Base-by-base conservation (phyloP, 2,797 vertebrate species). In the Petrocephalus sullivani region DNA sequence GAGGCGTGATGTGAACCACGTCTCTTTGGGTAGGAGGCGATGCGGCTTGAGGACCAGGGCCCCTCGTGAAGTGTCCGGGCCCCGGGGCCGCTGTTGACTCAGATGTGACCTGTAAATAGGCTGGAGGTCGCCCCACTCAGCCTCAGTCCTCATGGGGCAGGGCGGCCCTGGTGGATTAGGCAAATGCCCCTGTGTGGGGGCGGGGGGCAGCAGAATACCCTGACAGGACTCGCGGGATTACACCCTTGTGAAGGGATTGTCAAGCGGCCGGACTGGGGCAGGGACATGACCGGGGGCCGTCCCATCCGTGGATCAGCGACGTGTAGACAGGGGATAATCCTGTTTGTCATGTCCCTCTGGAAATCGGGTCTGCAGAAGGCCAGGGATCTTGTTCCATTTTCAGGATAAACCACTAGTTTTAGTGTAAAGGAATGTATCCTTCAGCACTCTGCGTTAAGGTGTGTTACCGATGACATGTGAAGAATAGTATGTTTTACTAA, bases 191-290 rank as follows among this genome's bases (percentile, higher is more conserved):
- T 92, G 89, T 90, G 92, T 91, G 91, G 91, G 90, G 93, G 90
- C 85, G 92, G 91, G 92, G 90, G 93, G 91, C 93, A 92, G 90
- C 90, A 92, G 94, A 95, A 94, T 91, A 93, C 92, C 91, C 92
- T 96, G 96, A 96, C 94, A 94, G 95, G 94, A 94, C 93, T 91
- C 95, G 95, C 95, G 96, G 94, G 95, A 95, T 96, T 96, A 96
- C 93, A 94, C 90, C 92, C 94, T 95, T 95, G 93, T 94, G 93
- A 91, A 90, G 90, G 92, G 94, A 86, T 91, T 93, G 93, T 93
- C 91, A 92, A 93, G 90, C 92, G 90, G 88, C 93, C 94, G 93
- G 92, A 94, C 91, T 89, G 90, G 92, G 90, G 91, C 88, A 90
- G 90, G 88, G 93, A 92, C 60, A 0, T 92, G 91, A 92, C 92